Conservation (phyloP, 2,888 invertebrate genomes). For the Callinectes sapidus region DNA sequence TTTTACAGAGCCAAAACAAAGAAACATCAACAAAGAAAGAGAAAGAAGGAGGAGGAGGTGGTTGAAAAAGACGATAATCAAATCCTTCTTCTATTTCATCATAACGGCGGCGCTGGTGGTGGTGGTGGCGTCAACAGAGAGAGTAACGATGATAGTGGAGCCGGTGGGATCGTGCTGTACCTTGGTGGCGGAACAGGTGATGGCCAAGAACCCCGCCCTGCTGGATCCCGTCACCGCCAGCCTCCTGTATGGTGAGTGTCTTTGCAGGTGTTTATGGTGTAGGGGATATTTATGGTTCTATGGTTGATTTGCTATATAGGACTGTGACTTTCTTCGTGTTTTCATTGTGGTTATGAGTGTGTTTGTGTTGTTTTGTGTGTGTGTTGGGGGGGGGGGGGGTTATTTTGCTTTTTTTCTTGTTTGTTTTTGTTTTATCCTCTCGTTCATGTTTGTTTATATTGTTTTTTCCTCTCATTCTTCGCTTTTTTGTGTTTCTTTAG, state of each 20-base stretch:
- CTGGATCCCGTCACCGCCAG: conserved; percentile 76
- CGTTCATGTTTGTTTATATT: neutral
- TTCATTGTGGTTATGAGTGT: neutral
- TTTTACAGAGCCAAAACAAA: no score
- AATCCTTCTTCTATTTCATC: no score
- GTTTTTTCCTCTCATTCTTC: neutral
- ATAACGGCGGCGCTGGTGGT: neutral
- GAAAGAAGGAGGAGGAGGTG: no score
- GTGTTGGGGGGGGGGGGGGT: no score
- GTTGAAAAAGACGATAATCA: no score
- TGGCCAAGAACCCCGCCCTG: conserved; percentile 75
- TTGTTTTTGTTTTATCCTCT: neutral
- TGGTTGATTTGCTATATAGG: neutral
- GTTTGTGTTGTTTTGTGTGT: no score
- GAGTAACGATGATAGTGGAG: conserved; percentile 81
- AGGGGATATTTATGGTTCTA: neutral
- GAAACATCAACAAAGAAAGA: no score
- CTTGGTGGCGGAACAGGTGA: conserved; percentile 81
- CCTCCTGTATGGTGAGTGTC: conserved; percentile 77
- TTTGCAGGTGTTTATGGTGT: neutral
- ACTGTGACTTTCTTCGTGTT: neutral
- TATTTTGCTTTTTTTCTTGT: no score
- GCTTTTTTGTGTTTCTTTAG: neutral
- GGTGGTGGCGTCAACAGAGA: conserved; percentile 82
- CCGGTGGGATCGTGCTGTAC: conserved; percentile 89